phyloP scores from a whole-genome alignment of 2,888 invertebrate genomes.

The Troglohyphantes excavatus region DNA sequence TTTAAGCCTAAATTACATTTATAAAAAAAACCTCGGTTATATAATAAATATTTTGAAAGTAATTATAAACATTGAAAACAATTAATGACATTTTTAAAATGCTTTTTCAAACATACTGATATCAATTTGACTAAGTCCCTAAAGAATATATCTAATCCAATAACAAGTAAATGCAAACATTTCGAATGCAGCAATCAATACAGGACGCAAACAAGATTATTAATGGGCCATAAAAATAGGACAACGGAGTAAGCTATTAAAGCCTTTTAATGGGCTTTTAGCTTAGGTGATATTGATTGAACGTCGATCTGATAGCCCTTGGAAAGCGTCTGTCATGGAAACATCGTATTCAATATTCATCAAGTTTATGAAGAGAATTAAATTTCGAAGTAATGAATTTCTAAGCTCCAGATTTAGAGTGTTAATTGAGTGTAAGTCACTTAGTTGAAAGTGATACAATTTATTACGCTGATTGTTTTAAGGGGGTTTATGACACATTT shows the following conservation, averaged over 20 bases:
- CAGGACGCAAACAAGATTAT: conserved; percentile 16
- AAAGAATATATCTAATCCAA: neutral
- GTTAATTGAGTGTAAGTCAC: neutral
- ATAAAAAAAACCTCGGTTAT: too few relatives aligned
- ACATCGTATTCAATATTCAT: neutral
- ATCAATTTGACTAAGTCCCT: neutral
- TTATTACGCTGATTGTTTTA: neutral
- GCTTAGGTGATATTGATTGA: conserved; percentile 32
- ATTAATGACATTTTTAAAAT: neutral
- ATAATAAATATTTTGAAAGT: neutral
- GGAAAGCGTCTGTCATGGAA: conserved; percentile 2
- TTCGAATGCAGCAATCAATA: conserved; percentile 7
- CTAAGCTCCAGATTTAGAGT: neutral
- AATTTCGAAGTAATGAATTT: neutral
- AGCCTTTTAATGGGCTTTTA: conserved; percentile 46
- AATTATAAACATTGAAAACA: neutral
- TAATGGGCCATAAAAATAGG: conserved; percentile 34
- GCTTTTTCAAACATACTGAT: neutral
- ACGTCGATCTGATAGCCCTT: neutral
- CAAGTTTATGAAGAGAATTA: neutral
- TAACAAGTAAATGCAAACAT: conserved; percentile 1
- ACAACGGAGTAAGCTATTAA: conserved; percentile 20
- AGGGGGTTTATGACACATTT: too few relatives aligned
- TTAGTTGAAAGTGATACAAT: neutral
- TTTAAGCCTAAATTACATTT: too few relatives aligned